Conservation (phyloP, 2,888 invertebrate species). For the Spodoptera exigua region DNA sequence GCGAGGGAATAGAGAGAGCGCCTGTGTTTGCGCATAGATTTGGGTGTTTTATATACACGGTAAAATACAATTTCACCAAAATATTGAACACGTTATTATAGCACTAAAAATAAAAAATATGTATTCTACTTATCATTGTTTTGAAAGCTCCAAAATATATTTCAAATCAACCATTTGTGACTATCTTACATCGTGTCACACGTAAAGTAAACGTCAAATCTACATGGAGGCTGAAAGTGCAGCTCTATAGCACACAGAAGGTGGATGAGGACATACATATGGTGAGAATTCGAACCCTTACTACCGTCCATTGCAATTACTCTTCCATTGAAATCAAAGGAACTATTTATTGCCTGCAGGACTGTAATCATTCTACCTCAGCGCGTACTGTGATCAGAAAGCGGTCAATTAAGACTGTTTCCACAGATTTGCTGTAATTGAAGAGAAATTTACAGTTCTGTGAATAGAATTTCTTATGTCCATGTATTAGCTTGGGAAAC, state of each 20-base stretch:
- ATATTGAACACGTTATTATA: too few species aligned
- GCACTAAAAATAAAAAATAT: too few species aligned
- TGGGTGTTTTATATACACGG: too few species aligned
- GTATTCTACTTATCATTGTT: too few species aligned
- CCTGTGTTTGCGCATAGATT: too few species aligned
- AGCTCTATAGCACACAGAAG: constrained; percentile 15
- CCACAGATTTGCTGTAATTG: constrained; percentile 1
- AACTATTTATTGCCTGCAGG: constrained; percentile 39
- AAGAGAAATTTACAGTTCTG: neutral
- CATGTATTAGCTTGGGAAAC: too few species aligned
- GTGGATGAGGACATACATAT: constrained; percentile 10
- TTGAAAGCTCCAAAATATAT: too few species aligned
- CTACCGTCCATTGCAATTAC: constrained; percentile 46
- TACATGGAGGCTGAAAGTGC: constrained; percentile 21
- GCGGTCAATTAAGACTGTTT: constrained; percentile 7
- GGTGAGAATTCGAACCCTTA: constrained; percentile 36
- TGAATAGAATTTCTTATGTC: neutral
- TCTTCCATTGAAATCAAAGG: constrained; percentile 54
- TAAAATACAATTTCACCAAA: too few species aligned
- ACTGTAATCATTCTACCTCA: constrained; percentile 39
- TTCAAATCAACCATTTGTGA: too few species aligned
- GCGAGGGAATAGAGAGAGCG: too few species aligned
- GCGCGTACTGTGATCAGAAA: constrained; percentile 16
- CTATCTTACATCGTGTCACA: too few species aligned
- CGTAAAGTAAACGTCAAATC: too few species aligned